Evolutionary conservation across 1,140 invertebrate genomes (phyloP), one percentile per base, ranked within the genome.

Genomic region (Euura lappo): DNA sequence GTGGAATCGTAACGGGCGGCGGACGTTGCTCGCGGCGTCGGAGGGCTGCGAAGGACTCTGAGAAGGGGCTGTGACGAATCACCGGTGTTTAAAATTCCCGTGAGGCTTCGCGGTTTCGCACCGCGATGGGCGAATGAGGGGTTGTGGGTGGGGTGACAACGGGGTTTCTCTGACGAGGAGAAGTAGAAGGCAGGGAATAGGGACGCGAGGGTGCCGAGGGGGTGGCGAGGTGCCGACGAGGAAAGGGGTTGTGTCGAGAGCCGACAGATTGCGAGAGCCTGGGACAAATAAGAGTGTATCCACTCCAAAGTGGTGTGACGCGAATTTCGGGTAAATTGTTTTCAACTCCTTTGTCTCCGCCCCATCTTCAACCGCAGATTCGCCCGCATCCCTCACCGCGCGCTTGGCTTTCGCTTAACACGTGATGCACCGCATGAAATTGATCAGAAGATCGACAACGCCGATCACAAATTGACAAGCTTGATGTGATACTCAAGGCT

Each of bases 281-380:
- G 28, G 83, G 83, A 85, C 82, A 84, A 84, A 85, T 85, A 84
- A 84, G 83, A 84, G 83, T 85, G 80, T 83, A 82, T 80, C 79
- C 79, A 82, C 81, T 83, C 78, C 76, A 79, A 83, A 82, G 80
- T 78, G 82, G 81, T 83, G 28, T 28, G 82, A 83, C 81, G 82
- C 79, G 79, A 84, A 84, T 84, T 84, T 83, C 79, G 83, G 76
- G 73, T 80, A 84, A 84, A 83, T 83, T 84, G 83, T 84, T 84
- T 84, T 83, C 80, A 78, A 79, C 75, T 76, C 72, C 72, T 74
- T 75, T 75, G 65, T 74, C 69, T 75, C 73, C 73, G 71, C 68
- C 72, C 45, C 60, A 64, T 65, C 72, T 73, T 71, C 45, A 70
- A 68, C 51, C 73, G 69, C 69, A 28, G 47, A 73, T 76, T 74